Evolutionary conservation across 1,140 invertebrate species (phyloP).

Genomic region (Globodera ellingtonae): DNA sequence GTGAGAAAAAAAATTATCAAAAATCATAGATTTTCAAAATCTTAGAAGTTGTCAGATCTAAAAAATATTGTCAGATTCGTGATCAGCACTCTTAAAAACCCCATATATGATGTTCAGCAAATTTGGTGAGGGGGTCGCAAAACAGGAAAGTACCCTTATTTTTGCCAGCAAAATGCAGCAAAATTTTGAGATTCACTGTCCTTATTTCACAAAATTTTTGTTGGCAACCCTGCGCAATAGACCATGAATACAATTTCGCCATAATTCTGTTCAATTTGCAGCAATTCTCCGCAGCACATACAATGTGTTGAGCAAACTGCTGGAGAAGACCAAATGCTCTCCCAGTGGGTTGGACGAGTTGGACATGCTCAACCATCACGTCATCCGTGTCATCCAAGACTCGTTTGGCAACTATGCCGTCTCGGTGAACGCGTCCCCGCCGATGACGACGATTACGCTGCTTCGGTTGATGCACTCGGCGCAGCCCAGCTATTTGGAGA

Average conservation of each 20-base stretch:
- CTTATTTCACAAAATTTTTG: no score
- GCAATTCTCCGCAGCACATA: slow-evolving; percentile 42
- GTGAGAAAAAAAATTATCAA: no score
- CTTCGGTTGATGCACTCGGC: slow-evolving; percentile 38
- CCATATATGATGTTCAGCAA: no score
- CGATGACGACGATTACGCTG: slow-evolving; percentile 40
- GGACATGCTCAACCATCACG: slow-evolving; percentile 45
- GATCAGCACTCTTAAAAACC: no score
- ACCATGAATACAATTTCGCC: neutral
- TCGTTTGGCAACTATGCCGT: slow-evolving; percentile 27
- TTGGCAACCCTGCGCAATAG: no score
- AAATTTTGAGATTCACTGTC: no score
- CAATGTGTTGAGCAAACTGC: slow-evolving; percentile 40
- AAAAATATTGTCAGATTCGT: no score
- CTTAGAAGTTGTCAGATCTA: no score
- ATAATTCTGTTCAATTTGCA: slow-evolving; percentile 26
- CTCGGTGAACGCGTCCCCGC: slow-evolving; percentile 3
- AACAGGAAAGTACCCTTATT: no score
- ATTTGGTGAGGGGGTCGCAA: no score
- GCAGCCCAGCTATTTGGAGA: slow-evolving; percentile 42
- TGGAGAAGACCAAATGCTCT: slow-evolving; percentile 46
- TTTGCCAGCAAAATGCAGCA: no score
- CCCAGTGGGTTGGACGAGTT: slow-evolving; percentile 43
- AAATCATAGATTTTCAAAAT: no score
- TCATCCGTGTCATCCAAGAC: slow-evolving; percentile 42